Evolutionary conservation across 2,113 vertebrate species (phyloP), one percentile per base, ranked within the genome.

Genomic region (Origma solitaria): DNA sequence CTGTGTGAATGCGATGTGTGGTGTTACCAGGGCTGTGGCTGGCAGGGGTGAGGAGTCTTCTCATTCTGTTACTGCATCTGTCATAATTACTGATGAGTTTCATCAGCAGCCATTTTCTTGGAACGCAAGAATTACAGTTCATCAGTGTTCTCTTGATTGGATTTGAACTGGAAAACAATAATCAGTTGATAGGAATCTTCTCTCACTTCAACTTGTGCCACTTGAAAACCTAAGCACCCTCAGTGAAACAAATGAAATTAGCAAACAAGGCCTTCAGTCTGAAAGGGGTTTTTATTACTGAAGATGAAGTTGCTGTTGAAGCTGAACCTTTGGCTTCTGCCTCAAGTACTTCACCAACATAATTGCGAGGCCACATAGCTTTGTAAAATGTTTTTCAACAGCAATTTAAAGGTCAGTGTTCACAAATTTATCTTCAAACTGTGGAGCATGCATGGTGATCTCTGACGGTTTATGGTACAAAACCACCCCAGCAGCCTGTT

Each of bases 101-200:
- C 38, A 50, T 0, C 54, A 88, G 86, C 77, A 83, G 20, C 50
- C 13, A 2, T 35, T 62, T 79, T 49, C 76, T 90, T 68, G 38
- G 50, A 88, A 51, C 3, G 22, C 35, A 51, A 15, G 62, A 83
- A 80, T 66, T 72, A 24, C 17, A 35, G 56, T 76, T 85, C 25
- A n/a, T 51, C 58, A 37, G 1, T 49, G 45, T 75, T 75, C 23
- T 37, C 27, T 24, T 68, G 66, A 75, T 73, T 81, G 44, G 49
- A 54, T 69, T 94, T 92, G 56, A 91, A 90, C 62, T 86, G 81
- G 61, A 89, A 86, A 91, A 65, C 73, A 85, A 44, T 82, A 80
- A 69, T 75, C 42, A 62, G 31, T 50, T 51, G 69, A 18, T 65
- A 37, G 73, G 47, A 68, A 31, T 57, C 38, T 64, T 72, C 47